Evolutionary conservation across 1,140 invertebrate genomes (phyloP).

Genomic region (Belonocnema kinseyi): DNA sequence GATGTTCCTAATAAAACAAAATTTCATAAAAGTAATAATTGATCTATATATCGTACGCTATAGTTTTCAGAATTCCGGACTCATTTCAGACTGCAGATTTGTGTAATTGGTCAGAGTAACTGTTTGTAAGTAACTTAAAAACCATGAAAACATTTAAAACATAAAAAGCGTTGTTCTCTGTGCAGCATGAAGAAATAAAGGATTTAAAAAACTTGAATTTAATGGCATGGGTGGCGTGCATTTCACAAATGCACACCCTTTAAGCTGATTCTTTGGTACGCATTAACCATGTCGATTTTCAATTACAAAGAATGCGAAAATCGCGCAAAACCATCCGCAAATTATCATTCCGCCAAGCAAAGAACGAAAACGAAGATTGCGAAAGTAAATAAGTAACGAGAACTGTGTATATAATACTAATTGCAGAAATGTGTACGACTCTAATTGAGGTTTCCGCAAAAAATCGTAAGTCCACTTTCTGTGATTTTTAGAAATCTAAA

Average conservation of each 20-base stretch:
- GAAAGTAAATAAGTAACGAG: conserved; percentile 1
- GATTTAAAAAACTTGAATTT: background rate
- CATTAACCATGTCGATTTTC: conserved; percentile 4
- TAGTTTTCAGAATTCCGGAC: too few relatives aligned
- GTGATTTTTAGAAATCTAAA: conserved; percentile 4
- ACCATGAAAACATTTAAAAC: too few relatives aligned
- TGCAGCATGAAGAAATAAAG: background rate
- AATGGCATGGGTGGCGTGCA: background rate
- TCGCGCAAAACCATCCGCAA: conserved; percentile 11
- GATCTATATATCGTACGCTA: too few relatives aligned
- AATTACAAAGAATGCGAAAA: conserved; percentile 10
- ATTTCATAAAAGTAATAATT: too few relatives aligned
- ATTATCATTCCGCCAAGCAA: conserved; percentile 4
- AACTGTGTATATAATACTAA: conserved; percentile 18
- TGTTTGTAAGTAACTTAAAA: too few relatives aligned
- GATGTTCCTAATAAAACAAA: too few relatives aligned
- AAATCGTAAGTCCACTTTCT: background rate
- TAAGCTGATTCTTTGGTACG: conserved; percentile 7
- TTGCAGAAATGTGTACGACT: conserved; percentile 20
- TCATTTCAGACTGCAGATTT: too few relatives aligned
- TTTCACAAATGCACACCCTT: background rate
- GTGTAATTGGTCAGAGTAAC: too few relatives aligned
- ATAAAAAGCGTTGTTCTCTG: too few relatives aligned
- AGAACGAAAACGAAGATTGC: background rate
- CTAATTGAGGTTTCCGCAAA: background rate